A percentile compares a stretch with the other conserved stretches of the same genome.
phyloP scores from a whole-genome alignment of 2,797 vertebrate genomes.

The Sebastes steindachneri region DNA sequence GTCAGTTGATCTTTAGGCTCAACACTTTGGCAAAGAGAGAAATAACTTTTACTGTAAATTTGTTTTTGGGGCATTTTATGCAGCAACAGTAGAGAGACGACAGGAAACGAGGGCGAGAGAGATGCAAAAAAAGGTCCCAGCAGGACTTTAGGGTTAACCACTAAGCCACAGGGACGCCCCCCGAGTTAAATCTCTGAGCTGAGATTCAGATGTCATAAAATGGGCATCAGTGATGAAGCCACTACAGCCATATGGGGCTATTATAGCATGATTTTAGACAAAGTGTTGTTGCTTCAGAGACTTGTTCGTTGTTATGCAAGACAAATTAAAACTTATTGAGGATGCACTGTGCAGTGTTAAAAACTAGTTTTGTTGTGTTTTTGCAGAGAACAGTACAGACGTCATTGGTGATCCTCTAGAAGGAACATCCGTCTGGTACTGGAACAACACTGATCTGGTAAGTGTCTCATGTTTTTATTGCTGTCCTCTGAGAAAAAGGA shows the following conservation, averaged over 20 bases:
- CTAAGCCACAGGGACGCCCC: neutral
- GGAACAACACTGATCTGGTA: constrained; percentile 84
- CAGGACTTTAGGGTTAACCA: neutral
- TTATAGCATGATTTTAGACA: neutral
- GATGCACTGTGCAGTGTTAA: neutral
- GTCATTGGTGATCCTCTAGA: constrained; percentile 72
- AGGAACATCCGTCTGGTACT: constrained; percentile 67
- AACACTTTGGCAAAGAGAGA: neutral
- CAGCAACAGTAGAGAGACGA: neutral
- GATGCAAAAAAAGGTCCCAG: neutral
- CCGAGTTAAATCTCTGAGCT: neutral
- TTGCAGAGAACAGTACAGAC: constrained; percentile 87
- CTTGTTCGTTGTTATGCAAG: neutral
- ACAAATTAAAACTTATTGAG: neutral
- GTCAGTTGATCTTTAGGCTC: neutral
- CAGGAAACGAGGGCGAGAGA: neutral
- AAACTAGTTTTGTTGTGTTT: neutral
- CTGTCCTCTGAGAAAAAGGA: neutral
- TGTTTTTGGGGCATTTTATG: neutral
- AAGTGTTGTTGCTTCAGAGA: neutral
- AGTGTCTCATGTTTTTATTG: constrained; percentile 51
- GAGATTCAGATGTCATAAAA: neutral
- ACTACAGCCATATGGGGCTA: neutral
- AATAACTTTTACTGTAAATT: neutral
- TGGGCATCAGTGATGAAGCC: neutral